phyloP scores from a whole-genome alignment of 1,140 invertebrate species.

The Macrobrachium rosenbergii region DNA sequence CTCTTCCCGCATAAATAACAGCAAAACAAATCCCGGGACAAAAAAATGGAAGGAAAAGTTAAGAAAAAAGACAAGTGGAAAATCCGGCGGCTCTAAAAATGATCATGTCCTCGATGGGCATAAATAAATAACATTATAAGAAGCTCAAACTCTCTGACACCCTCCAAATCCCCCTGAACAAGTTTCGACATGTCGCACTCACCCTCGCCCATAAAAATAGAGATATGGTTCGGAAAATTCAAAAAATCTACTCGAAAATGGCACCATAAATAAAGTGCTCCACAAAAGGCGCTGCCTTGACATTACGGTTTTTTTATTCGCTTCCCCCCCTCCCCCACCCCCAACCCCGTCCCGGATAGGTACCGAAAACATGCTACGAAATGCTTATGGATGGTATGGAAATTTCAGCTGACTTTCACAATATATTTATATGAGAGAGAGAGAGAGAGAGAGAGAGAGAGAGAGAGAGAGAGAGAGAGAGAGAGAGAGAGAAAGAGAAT shows the following conservation, averaged over 20 bases:
- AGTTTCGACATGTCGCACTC: conserved; percentile 56
- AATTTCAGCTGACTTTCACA: background rate
- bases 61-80: background rate
- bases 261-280: conserved; percentile 55
- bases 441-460: conserved; percentile 14
- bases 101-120: background rate
- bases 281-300: conserved; percentile 50
- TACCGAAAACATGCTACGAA: conserved; percentile 24
- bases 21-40: no score
- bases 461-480: conserved; percentile 39
- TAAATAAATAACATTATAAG: conserved; percentile 58
- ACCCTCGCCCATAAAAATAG: conserved; percentile 58
- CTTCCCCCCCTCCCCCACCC: background rate
- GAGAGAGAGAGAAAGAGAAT: conserved; percentile 8
- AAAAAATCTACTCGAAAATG: conserved; percentile 65
- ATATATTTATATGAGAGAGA: conserved; percentile 2
- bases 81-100: background rate
- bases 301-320: conserved; percentile 54
- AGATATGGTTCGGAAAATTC: conserved; percentile 64
- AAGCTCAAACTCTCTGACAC: conserved; percentile 26
- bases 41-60: background rate
- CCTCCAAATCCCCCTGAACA: conserved; percentile 32
- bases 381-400: conserved; percentile 30
- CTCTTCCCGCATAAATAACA: no score
- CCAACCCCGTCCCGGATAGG: background rate